Conservation (phyloP, 2,797 vertebrate species). For the Megaceryle alcyon region DNA sequence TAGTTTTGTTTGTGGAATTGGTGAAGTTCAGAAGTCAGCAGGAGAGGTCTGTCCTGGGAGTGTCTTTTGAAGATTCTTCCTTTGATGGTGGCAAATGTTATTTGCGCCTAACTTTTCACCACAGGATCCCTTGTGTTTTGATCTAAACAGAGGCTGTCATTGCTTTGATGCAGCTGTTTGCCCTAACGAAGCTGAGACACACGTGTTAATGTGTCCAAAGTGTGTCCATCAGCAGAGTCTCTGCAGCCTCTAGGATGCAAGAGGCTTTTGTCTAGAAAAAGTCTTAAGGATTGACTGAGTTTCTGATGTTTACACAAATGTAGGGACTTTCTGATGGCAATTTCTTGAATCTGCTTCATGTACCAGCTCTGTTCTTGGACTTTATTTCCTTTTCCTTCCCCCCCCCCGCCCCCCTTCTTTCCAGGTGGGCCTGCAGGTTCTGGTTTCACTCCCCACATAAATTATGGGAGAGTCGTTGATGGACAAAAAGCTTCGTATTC, state of each 20-base stretch:
- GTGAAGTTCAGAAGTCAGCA: background rate
- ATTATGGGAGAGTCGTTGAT: background rate
- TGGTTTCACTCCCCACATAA: background rate
- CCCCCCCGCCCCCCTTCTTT: accelerated
- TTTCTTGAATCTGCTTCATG: background rate
- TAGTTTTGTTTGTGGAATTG: background rate
- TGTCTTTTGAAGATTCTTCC: background rate
- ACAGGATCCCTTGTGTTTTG: background rate
- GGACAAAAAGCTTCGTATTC: constrained; percentile 23
- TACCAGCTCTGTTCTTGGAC: background rate
- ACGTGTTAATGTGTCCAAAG: background rate
- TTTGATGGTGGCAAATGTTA: background rate
- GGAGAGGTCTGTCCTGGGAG: background rate
- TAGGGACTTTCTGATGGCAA: background rate
- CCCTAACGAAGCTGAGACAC: background rate
- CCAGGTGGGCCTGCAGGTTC: background rate
- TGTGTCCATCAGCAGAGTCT: background rate
- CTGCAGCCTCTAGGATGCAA: background rate
- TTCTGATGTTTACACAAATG: background rate
- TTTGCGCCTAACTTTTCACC: background rate
- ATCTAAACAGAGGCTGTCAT: background rate
- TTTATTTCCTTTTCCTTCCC: background rate
- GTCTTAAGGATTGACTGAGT: background rate
- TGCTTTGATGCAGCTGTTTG: background rate
- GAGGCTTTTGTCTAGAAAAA: background rate